A percentile compares a stretch with the other conserved stretches of the same genome.
Conservation (phyloP, 2,888 invertebrate species). For the Trissoscelio sp. region DNA sequence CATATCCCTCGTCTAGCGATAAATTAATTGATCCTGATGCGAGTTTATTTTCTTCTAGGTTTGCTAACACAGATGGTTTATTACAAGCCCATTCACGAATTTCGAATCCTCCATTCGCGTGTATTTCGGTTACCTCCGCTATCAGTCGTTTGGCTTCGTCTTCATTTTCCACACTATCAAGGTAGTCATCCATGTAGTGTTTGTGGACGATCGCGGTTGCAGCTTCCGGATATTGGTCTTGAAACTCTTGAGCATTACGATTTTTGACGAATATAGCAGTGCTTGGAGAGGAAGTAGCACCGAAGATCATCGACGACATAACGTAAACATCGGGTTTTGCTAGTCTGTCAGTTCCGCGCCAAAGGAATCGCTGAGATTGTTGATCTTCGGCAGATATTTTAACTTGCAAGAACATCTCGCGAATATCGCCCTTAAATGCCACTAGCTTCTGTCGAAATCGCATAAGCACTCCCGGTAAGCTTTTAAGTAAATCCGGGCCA, state of each 20-base stretch:
- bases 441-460: too few species aligned
- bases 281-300: slow-evolving; percentile 61
- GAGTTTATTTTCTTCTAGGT: background rate
- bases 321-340: slow-evolving; percentile 51
- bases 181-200: slow-evolving; percentile 67
- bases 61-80: background rate
- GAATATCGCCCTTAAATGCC: too few species aligned
- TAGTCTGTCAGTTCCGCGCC: slow-evolving; percentile 46
- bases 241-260: slow-evolving; percentile 69
- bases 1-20: background rate
- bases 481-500: too few species aligned
- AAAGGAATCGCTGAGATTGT: slow-evolving; percentile 68
- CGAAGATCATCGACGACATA: slow-evolving; percentile 73
- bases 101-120: slow-evolving; percentile 14
- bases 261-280: slow-evolving; percentile 71
- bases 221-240: slow-evolving; percentile 67
- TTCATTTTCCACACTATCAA: slow-evolving; percentile 37
- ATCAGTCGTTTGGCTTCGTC: slow-evolving; percentile 57
- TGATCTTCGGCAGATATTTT: too few species aligned
- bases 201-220: slow-evolving; percentile 71
- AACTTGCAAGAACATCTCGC: too few species aligned
- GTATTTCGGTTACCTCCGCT: background rate
- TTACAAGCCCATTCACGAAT: background rate
- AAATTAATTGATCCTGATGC: background rate
- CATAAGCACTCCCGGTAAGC: too few species aligned